Percentiles rank a stretch among this genome's conserved stretches.
Evolutionary conservation across 2,113 vertebrate genomes (phyloP).

Genomic region (Alectura lathami): DNA sequence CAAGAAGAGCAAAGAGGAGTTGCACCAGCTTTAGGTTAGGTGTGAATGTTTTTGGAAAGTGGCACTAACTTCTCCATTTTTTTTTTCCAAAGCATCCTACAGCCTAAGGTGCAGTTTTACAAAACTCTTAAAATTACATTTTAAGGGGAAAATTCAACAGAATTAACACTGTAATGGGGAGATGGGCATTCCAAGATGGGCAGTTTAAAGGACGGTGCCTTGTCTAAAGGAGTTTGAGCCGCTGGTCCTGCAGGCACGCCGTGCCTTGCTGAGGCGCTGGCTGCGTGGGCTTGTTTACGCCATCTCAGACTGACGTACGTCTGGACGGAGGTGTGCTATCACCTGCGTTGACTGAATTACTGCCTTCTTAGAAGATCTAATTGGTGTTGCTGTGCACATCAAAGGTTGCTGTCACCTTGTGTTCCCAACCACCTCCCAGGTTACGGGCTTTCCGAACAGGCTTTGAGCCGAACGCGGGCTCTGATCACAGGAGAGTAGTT

Average conservation of each 20-base stretch:
- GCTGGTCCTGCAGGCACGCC: not conserved
- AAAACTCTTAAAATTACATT: not conserved
- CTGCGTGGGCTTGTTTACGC: not conserved
- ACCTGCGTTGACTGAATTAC: not conserved
- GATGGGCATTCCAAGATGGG: fast-evolving
- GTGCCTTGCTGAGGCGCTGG: not conserved
- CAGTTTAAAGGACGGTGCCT: not conserved
- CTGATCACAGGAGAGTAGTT: not conserved
- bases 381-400: not conserved
- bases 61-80: not conserved
- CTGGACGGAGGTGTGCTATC: not conserved
- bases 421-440: not conserved
- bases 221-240: not conserved
- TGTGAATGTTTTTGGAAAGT: not conserved
- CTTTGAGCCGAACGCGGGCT: not conserved
- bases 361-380: not conserved
- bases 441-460: not conserved
- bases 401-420: no score
- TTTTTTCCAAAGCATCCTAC: not conserved
- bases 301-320: not conserved
- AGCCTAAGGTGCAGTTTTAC: not conserved
- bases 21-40: not conserved
- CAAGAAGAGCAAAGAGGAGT: not conserved
- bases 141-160: not conserved
- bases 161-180: fast-evolving